A percentile compares a stretch with the other conserved stretches of the same genome.
Conservation (phyloP, 2,113 vertebrate species). For the Sisor rabdophorus region DNA sequence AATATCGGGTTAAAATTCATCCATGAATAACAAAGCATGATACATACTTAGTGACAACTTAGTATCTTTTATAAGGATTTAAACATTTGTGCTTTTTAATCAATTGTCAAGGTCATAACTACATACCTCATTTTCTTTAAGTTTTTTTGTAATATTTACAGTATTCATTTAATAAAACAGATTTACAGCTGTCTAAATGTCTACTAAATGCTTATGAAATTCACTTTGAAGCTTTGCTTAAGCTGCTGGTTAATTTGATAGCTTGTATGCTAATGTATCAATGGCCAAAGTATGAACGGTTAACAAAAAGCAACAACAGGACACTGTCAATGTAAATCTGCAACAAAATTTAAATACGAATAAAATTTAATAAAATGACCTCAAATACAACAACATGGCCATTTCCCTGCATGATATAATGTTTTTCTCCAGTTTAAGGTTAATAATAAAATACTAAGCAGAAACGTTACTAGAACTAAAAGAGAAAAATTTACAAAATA, state of each 20-base stretch:
- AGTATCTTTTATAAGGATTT: not conserved
- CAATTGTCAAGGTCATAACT: not conserved
- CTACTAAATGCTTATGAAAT: not conserved
- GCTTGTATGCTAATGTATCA: not conserved
- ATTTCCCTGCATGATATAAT: not conserved
- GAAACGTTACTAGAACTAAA: not conserved
- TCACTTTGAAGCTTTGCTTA: not conserved
- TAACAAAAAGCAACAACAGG: not conserved
- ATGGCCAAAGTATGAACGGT: not conserved
- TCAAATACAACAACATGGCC: too few relatives aligned
- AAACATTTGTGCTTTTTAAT: not conserved
- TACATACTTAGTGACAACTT: not conserved
- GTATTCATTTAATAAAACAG: too few relatives aligned
- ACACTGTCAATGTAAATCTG: not conserved
- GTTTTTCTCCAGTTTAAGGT: not conserved
- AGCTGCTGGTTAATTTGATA: not conserved
- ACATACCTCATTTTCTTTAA: not conserved
- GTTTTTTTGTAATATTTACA: too few relatives aligned
- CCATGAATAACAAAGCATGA: not conserved
- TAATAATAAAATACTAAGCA: not conserved
- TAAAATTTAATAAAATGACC: not conserved
- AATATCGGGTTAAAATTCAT: constrained; percentile 4
- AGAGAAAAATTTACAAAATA: not conserved
- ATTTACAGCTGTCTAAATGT: not conserved
- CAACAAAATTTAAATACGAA: not conserved